These are phyloP conservation scores for Xenops minutus DNA, from an alignment of 2,797 vertebrate species.

Conservation along the genomic window DNA sequence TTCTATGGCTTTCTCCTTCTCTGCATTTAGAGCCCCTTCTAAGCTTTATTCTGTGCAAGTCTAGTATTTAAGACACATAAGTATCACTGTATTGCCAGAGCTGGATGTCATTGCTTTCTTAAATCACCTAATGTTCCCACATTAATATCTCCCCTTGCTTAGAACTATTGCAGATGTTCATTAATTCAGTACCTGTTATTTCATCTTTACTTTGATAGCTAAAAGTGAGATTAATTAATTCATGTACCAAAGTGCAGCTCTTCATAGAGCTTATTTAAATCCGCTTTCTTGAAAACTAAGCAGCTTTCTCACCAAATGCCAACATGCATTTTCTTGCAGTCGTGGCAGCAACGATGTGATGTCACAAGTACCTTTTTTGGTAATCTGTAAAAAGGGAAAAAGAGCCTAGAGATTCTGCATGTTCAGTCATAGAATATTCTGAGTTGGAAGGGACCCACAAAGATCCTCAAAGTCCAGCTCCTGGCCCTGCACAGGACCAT, in stretches of 20 bases:
- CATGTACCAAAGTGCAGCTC: not conserved
- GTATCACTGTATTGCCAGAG: not conserved
- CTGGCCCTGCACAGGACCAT: not conserved
- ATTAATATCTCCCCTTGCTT: not conserved
- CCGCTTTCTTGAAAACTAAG: not conserved
- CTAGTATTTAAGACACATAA: not conserved
- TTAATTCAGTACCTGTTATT: not conserved
- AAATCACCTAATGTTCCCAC: not conserved
- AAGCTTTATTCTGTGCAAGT: not conserved
- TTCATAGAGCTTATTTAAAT: not conserved
- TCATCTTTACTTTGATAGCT: not conserved
- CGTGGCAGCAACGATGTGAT: rapidly evolving
- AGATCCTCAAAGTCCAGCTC: rapidly evolving
- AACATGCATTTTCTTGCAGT: not conserved
- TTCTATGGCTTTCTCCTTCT: not conserved
- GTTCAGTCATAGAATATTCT: not conserved
- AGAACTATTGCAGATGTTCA: not conserved
- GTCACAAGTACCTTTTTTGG: not conserved
- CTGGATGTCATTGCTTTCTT: not conserved
- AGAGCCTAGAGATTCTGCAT: not conserved
- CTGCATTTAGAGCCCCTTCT: not conserved
- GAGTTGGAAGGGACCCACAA: not conserved
- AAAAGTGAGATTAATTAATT: not conserved
- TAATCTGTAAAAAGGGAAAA: not conserved
- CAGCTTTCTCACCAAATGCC: not conserved